phyloP scores from a whole-genome alignment of 2,797 vertebrate species.

The Lateolabrax maculatus region DNA sequence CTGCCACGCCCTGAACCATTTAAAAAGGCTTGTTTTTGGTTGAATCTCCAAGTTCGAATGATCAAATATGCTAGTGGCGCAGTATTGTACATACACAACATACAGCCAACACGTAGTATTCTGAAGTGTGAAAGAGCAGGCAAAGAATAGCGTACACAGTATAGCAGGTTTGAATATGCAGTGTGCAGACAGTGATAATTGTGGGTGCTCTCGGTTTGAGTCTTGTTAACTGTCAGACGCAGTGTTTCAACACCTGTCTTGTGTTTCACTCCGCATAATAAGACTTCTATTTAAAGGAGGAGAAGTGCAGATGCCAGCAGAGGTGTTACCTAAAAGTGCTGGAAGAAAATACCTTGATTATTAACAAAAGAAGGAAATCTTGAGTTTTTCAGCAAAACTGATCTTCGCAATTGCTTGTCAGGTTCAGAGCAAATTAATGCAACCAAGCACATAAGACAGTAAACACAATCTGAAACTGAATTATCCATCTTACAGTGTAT shows the following conservation, averaged over 20 bases:
- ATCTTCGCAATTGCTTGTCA: neutral
- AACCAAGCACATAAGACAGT: conserved; percentile 19
- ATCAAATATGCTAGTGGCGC: neutral
- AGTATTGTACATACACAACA: neutral
- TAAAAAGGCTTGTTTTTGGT: neutral
- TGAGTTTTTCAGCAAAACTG: conserved; percentile 35
- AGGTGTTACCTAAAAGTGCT: conserved; percentile 80
- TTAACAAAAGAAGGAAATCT: conserved; percentile 50
- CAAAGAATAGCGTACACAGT: conserved; percentile 32
- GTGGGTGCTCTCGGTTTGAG: conserved; percentile 77
- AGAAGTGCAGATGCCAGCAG: conserved; percentile 73
- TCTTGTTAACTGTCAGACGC: conserved; percentile 79
- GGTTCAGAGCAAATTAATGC: conserved; percentile 43
- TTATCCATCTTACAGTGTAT: conserved; percentile 9
- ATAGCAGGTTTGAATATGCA: conserved; percentile 80
- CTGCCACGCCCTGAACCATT: conserved; percentile 47
- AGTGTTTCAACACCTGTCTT: conserved; percentile 82
- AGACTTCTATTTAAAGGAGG: conserved; percentile 84
- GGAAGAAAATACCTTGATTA: conserved; percentile 75
- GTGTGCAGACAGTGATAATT: conserved; percentile 82
- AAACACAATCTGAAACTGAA: conserved; percentile 42
- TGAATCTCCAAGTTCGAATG: conserved; percentile 19
- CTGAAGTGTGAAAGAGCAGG: conserved; percentile 51
- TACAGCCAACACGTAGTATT: conserved; percentile 20
- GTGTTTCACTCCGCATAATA: conserved; percentile 84